These are phyloP conservation scores for Cyrtonyx montezumae DNA, from an alignment of 2,113 vertebrate genomes.

Conservation along the genomic window DNA sequence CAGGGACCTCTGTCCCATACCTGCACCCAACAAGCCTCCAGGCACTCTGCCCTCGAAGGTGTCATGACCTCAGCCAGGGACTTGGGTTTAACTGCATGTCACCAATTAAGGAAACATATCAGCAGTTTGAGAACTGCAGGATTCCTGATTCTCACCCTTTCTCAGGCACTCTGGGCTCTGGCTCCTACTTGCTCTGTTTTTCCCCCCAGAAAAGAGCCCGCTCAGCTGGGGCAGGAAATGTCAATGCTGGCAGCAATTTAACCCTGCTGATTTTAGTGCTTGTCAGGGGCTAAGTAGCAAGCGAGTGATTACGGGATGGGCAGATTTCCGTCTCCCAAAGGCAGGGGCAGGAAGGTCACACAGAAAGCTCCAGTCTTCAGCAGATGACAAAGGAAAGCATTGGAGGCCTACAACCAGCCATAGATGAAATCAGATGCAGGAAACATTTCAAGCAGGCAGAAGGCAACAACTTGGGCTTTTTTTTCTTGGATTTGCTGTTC, in stretches of 20 bases:
- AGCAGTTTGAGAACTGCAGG: conserved; percentile 42
- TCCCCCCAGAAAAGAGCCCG: background rate
- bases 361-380: background rate
- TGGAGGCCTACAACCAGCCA: background rate
- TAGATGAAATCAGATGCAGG: background rate
- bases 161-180: conserved; percentile 3
- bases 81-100: conserved; percentile 20
- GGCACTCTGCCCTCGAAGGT: conserved; percentile 19
- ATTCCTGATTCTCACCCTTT: conserved; percentile 18
- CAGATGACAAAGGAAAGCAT: background rate
- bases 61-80: background rate
- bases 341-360: conserved; percentile 17
- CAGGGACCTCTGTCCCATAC: background rate
- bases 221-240: conserved; percentile 37
- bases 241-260: conserved; percentile 59
- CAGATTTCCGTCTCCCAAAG: background rate
- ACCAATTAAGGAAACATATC: conserved; percentile 42
- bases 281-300: conserved; percentile 23
- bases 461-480: background rate
- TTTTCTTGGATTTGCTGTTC: background rate
- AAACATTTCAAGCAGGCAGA: background rate
- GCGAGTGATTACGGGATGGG: background rate
- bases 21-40: background rate
- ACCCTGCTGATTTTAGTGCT: conserved; percentile 1
- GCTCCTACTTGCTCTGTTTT: background rate